Evolutionary conservation across 2,797 vertebrate genomes (phyloP), one percentile per base, ranked within the genome.

Genomic region (Hemibagrus guttatus): DNA sequence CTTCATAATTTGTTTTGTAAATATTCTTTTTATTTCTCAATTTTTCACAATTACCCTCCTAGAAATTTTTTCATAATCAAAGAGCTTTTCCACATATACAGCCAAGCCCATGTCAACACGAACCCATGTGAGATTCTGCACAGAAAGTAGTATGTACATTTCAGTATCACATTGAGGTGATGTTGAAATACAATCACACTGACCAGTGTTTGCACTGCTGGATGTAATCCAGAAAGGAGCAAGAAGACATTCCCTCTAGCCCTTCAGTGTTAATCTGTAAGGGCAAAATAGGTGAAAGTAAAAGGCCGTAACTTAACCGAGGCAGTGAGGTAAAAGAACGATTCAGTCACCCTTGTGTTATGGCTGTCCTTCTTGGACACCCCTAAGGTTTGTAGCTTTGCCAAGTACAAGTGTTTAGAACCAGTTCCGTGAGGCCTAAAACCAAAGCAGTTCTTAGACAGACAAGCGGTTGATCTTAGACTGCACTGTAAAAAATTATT

Each of bases 261-360:
- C 66, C 46, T 58, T 49, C 64, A 46, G 75, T 72, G 79, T 84
- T 85, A 84, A 84, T 85, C 68, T 85, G 82, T 83, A 86, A 84
- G 21, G 84, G 69, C 64, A 84, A 68, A 85, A 78, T 42, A 28
- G 76, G 68, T 88, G 81, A 84, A 89, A 84, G 85, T 81, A 76
- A 84, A 87, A 81, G 74, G 63, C 61, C 49, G 63, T 86, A 85
- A 86, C 81, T 86, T 81, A 89, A 76, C 86, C 82, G 49, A 79
- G 89, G 71, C 85, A 83, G 84, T 21, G 52, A 49, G 85, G 87
- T 31, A 54, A 71, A 85, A 75, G 80, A 76, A 69, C 28, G 42
- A 86, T 78, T 69, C 71, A 69, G 82, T n/a, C 78, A 56, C 56
- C 85, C 84, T 49, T 28, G 9, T 35, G 46, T 86, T 63, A 75